These are phyloP conservation scores for Aegotheles bennettii DNA, from an alignment of 2,113 vertebrate species.

Conservation along the genomic window DNA sequence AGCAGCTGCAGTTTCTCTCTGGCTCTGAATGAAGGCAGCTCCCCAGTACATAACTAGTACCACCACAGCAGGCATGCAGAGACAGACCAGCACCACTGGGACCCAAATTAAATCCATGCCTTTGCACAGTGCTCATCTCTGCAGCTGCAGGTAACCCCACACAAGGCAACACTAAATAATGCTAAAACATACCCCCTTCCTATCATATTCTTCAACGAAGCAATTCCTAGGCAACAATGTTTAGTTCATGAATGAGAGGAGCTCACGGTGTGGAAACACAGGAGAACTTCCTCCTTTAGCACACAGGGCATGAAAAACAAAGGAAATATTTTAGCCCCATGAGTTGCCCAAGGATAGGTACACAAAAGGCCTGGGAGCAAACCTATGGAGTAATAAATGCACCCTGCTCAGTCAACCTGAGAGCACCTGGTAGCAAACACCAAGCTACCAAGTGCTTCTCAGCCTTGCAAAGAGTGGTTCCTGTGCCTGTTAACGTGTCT, in stretches of 20 bases:
- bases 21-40: background rate
- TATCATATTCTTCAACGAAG: background rate
- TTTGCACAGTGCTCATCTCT: background rate
- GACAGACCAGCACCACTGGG: background rate
- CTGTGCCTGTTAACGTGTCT: background rate
- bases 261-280: background rate
- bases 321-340: background rate
- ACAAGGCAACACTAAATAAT: background rate
- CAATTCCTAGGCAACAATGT: background rate
- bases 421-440: background rate
- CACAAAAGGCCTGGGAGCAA: background rate
- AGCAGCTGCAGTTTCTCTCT: background rate
- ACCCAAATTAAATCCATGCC: background rate
- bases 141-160: background rate
- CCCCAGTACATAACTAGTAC: background rate
- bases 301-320: background rate
- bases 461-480: background rate
- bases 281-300: background rate
- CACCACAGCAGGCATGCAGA: background rate
- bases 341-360: background rate
- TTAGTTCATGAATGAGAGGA: background rate
- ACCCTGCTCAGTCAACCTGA: background rate
- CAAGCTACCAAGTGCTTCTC: background rate
- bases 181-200: background rate
- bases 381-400: background rate